Percentiles rank a stretch among this genome's conserved stretches.
Evolutionary conservation across 1,140 invertebrate species (phyloP).

Genomic region (Ooceraea biroi): DNA sequence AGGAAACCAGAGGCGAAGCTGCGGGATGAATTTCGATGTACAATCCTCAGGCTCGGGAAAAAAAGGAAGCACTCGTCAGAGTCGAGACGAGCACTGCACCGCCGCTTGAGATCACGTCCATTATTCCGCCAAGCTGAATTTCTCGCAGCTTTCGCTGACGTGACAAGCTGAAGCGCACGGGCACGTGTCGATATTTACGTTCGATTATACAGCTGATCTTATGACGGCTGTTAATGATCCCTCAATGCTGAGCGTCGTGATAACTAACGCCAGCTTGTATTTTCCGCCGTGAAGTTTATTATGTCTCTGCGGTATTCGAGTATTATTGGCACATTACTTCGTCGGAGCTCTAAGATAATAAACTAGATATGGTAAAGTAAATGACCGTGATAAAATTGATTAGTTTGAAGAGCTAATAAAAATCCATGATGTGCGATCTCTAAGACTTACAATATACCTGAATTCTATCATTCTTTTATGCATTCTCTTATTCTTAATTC

Average conservation of each 20-base stretch:
- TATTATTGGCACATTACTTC: not conserved
- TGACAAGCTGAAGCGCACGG: not conserved
- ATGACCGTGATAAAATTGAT: too few species aligned
- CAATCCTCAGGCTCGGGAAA: not conserved
- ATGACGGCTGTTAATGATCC: not conserved
- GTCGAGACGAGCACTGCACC: constrained; percentile 9
- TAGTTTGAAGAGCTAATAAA: too few species aligned
- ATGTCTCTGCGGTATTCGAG: not conserved
- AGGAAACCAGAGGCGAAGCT: constrained; percentile 40
- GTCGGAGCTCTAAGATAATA: not conserved
- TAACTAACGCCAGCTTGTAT: not conserved
- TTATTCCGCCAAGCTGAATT: not conserved
- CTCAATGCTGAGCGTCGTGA: not conserved
- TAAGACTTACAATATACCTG: too few species aligned
- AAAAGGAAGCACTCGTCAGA: constrained; percentile 19
- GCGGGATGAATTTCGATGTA: constrained; percentile 22
- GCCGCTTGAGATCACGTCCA: not conserved
- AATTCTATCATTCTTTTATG: too few species aligned
- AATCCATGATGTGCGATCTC: too few species aligned
- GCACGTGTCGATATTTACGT: constrained; percentile 18
- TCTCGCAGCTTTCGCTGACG: not conserved
- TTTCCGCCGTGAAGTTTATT: not conserved
- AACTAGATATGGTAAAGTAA: too few species aligned
- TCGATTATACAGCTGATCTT: constrained; percentile 25
- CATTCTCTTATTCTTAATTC: too few species aligned